These are phyloP conservation scores for Diplodus puntazzo DNA, from an alignment of 2,797 vertebrate genomes.

Conservation along the genomic window DNA sequence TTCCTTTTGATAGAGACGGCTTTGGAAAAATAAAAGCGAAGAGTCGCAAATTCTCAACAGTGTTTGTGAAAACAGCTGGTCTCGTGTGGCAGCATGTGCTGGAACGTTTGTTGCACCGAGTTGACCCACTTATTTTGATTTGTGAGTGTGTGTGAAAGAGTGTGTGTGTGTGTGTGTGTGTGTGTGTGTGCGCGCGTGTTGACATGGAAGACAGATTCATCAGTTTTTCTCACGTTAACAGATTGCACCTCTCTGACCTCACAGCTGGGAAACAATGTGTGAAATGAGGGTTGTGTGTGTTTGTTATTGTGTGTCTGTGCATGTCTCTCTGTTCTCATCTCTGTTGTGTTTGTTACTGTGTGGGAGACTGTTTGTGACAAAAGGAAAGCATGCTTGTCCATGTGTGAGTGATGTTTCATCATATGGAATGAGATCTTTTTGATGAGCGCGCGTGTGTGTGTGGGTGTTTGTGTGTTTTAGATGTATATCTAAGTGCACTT, in stretches of 20 bases:
- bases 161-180: constrained; percentile 21
- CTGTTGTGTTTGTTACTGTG: not conserved
- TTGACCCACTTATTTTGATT: constrained; percentile 71
- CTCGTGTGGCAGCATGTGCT: constrained; percentile 44
- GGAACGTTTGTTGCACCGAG: constrained; percentile 39
- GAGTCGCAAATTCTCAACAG: constrained; percentile 34
- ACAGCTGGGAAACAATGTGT: constrained; percentile 54
- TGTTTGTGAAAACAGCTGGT: constrained; percentile 62
- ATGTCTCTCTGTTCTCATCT: no score
- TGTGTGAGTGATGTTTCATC: constrained; percentile 1
- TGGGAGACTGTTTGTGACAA: not conserved
- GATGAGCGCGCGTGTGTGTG: no score
- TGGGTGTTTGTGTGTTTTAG: rapidly evolving
- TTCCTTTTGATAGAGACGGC: constrained; percentile 21
- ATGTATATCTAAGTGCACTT: not conserved
- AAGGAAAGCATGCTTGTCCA: not conserved
- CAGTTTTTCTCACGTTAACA: constrained; percentile 65
- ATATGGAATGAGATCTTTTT: constrained; percentile 5
- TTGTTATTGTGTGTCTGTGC: not conserved
- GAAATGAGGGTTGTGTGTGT: constrained; percentile 43
- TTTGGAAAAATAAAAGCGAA: constrained; percentile 36
- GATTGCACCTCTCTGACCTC: constrained; percentile 62
- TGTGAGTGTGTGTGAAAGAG: constrained; percentile 8
- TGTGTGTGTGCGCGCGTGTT: constrained; percentile 30
- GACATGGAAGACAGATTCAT: constrained; percentile 47